Percentiles rank a stretch among this genome's conserved stretches.
Evolutionary conservation across 2,888 invertebrate genomes (phyloP).

Genomic region (Diadegma fenestrale): DNA sequence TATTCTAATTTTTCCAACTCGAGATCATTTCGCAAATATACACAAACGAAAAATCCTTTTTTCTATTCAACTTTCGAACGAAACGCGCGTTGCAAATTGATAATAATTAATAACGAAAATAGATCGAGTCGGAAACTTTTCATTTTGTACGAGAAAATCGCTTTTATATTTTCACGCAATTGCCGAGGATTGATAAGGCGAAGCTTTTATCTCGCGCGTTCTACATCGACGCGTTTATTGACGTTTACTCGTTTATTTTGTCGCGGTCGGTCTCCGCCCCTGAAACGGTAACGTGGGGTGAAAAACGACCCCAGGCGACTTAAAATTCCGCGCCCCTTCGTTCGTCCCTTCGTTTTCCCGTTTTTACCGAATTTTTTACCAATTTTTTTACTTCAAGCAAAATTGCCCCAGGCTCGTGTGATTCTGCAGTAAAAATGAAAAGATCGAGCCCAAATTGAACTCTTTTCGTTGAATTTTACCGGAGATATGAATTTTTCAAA

Average conservation of each 20-base stretch:
- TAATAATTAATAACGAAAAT: neutral
- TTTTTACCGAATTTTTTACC: no score
- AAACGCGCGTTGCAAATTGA: neutral
- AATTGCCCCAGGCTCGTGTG: no score
- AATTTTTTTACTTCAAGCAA: no score
- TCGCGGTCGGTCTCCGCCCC: neutral
- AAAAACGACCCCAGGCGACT: no score
- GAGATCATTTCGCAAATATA: neutral
- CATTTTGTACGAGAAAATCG: neutral
- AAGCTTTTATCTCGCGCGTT: neutral
- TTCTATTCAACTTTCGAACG: neutral
- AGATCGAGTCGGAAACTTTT: neutral
- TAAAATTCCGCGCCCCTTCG: no score
- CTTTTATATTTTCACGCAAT: neutral
- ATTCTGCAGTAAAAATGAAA: no score
- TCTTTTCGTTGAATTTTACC: no score
- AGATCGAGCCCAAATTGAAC: no score
- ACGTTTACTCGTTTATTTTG: neutral
- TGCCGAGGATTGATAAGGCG: neutral
- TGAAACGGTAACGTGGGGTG: no score
- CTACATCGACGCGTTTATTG: neutral
- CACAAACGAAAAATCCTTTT: neutral
- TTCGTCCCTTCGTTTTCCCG: no score
- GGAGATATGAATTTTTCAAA: no score
- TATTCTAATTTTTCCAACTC: neutral